phyloP scores from a whole-genome alignment of 1,140 invertebrate species.

The Brachionus rubens region DNA sequence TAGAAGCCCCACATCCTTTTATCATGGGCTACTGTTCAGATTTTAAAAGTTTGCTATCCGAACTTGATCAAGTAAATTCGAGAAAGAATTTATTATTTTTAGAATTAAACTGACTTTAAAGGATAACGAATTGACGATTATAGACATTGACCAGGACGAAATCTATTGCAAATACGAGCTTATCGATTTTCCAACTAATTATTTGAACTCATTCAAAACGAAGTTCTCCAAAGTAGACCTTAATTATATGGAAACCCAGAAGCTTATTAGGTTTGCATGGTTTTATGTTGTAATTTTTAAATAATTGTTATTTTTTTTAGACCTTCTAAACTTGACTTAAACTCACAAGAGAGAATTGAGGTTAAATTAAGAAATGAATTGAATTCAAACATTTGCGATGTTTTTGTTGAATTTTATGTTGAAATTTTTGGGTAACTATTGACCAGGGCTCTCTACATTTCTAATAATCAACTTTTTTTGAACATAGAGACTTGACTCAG shows the following conservation, averaged over 20 bases:
- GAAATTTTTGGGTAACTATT: conserved; percentile 24
- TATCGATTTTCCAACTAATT: not conserved
- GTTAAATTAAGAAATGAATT: not conserved
- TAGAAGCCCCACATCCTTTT: conserved; percentile 41
- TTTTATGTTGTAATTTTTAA: too few species aligned
- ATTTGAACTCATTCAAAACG: not conserved
- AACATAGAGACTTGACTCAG: not conserved
- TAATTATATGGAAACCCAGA: not conserved
- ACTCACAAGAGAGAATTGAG: not conserved
- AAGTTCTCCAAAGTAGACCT: not conserved
- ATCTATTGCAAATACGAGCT: not conserved
- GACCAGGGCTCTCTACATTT: not conserved
- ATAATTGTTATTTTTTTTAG: not conserved
- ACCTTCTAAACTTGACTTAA: not conserved
- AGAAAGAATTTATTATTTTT: not conserved
- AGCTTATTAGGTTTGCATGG: not conserved
- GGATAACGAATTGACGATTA: conserved; percentile 23
- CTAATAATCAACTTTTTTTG: not conserved
- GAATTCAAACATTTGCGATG: not conserved
- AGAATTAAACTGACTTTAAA: not conserved
- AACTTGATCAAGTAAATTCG: not conserved
- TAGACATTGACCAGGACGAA: conserved; percentile 13
- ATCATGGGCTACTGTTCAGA: conserved; percentile 29
- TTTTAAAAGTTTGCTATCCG: not conserved
- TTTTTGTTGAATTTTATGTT: conserved; percentile 13